A percentile compares a stretch with the other conserved stretches of the same genome.
Conservation (phyloP, 2,113 vertebrate genomes). For the Odontophorus gujanensis region DNA sequence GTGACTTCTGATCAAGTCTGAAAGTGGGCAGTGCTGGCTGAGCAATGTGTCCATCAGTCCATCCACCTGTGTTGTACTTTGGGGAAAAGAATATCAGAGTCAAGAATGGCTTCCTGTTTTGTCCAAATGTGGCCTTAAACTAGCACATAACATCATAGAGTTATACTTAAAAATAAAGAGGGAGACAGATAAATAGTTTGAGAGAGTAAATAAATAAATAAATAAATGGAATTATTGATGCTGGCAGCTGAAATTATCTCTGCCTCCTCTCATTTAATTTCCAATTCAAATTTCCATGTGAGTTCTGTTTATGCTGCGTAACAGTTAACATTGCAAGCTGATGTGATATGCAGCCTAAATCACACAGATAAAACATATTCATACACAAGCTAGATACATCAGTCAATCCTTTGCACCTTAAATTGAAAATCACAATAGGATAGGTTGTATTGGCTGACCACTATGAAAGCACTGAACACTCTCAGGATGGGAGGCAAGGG, state of each 20-base stretch:
- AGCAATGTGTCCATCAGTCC: background rate
- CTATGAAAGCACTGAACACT: background rate
- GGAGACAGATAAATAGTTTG: background rate
- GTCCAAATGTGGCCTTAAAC: background rate
- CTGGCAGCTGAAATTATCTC: constrained; percentile 39
- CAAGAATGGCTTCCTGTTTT: background rate
- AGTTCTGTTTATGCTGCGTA: background rate
- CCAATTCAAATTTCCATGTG: background rate
- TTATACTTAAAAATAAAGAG: background rate
- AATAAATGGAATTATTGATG: background rate
- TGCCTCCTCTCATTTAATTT: constrained; percentile 22
- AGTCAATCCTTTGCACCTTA: background rate
- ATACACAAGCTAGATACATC: background rate
- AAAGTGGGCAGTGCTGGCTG: accelerated
- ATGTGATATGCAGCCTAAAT: background rate
- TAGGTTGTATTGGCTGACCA: background rate
- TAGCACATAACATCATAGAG: background rate
- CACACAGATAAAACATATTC: background rate
- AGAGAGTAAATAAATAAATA: background rate
- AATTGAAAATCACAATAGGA: constrained; percentile 20
- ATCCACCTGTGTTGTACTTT: background rate
- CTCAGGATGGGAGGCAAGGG: background rate
- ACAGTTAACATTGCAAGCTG: background rate
- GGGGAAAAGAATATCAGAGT: background rate
- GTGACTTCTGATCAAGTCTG: background rate